A percentile compares a stretch with the other conserved stretches of the same genome.
Evolutionary conservation across 1,140 invertebrate species (phyloP).

Genomic region (Eupeodes corollae): DNA sequence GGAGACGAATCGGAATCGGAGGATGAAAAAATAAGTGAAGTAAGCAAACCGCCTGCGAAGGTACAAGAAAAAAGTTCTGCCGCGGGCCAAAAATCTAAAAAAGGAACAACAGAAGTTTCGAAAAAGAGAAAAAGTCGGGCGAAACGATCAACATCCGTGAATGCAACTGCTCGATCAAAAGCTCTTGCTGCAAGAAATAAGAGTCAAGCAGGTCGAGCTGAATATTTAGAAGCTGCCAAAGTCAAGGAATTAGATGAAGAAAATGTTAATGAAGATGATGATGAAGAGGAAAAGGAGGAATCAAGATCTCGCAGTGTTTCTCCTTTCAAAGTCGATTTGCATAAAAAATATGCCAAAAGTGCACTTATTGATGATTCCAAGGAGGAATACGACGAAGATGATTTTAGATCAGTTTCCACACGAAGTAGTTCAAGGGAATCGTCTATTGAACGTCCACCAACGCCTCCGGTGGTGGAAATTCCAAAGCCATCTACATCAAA

Average conservation of each 20-base stretch:
- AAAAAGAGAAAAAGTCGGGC: not conserved
- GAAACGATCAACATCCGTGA: not conserved
- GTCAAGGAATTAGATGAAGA: too few relatives aligned
- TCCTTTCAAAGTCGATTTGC: conserved; percentile 36
- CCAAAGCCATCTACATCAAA: not conserved
- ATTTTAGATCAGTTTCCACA: conserved; percentile 23
- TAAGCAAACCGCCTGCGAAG: conserved; percentile 19
- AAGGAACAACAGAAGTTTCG: conserved; percentile 17
- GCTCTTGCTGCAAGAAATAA: not conserved
- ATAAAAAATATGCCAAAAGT: conserved; percentile 38
- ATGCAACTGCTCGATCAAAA: conserved; percentile 8
- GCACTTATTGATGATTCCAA: conserved; percentile 36
- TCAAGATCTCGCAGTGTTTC: conserved; percentile 28
- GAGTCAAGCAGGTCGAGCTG: not conserved
- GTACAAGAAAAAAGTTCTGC: conserved; percentile 21
- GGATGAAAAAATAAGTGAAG: conserved; percentile 23
- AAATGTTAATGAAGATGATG: conserved; percentile 6
- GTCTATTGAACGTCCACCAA: conserved; percentile 9
- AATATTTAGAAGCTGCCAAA: not conserved
- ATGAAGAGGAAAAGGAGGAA: conserved; percentile 10
- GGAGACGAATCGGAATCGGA: conserved; percentile 28
- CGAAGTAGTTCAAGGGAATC: conserved; percentile 10
- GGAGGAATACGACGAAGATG: conserved; percentile 22
- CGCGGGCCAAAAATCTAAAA: conserved; percentile 10
- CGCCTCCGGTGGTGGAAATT: not conserved